Base-by-base conservation (phyloP, 2,888 invertebrate species). In the Perithous albicinctus region DNA sequence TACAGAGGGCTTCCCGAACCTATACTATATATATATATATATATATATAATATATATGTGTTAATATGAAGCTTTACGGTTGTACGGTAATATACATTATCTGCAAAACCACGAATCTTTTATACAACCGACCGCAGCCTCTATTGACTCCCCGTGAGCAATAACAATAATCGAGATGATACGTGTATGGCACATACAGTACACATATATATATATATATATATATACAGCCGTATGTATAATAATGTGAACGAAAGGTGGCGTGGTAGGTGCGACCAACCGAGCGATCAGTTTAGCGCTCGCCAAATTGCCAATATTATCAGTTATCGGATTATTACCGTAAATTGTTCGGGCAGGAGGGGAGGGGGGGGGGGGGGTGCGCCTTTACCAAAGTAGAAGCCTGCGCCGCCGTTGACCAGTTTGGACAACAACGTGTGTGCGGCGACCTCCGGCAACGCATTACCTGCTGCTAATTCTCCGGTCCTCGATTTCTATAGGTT, bases 251-350 rank as follows among this genome's bases (percentile, higher is more conserved):
- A 69, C 15, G 59, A 59, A 64, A 70, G 64, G 56, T 56, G 29
- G 18, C 35, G 32, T n/a, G n/a, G 78, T 66, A 78, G 35, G 15
- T 41, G 78, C 72, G 48, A 73, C 80, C 76, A 46, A 70, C 29
- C 77, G 78, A 72, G 85, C 87, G 86, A 89, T 88, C 87, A 87
- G 88, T 88, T 89, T 87, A 89, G 84, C 84, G 72, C 74, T 69
- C 79, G 78, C 84, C 86, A 87, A 87, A 90, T 89, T 87, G 87
- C 87, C 89, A 88, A 89, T 90, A 90, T 90, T 91, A 91, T 90
- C 91, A 88, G 89, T 89, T 90, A 90, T 90, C 89, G 88, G 87
- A 90, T 90, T 91, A 90, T 90, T 90, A 90, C 87, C 87, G 89
- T 87, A 88, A 90, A 90, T 91, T 90, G 90, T 90, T 85, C 88